These are phyloP conservation scores for Jacana jacana DNA, from an alignment of 2,113 vertebrate species.

Conservation along the genomic window DNA sequence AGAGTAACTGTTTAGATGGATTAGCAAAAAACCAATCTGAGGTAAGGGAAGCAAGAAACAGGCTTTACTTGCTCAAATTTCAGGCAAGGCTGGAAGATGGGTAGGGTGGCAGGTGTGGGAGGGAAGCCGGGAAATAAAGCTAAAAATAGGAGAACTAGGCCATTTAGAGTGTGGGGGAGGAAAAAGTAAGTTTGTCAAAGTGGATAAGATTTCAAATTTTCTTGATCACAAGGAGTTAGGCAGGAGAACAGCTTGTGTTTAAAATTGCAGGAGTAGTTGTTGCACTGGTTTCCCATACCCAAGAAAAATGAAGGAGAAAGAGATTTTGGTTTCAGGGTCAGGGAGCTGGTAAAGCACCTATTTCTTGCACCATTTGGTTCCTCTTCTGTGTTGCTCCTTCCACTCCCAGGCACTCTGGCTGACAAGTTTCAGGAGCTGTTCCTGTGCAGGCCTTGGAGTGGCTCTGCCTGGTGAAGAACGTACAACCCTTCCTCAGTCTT, in stretches of 20 bases:
- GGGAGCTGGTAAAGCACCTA: not conserved
- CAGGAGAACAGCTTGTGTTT: not conserved
- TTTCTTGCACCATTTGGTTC: not conserved
- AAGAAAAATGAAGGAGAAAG: not conserved
- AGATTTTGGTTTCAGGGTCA: not conserved
- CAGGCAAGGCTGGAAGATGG: not conserved
- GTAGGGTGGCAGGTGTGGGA: not conserved
- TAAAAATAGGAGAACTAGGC: not conserved
- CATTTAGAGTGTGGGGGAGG: not conserved
- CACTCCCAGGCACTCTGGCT: fast-evolving
- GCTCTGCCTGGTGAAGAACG: fast-evolving
- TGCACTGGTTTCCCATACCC: not conserved
- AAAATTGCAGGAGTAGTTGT: not conserved
- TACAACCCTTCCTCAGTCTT: not conserved
- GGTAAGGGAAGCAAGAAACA: not conserved
- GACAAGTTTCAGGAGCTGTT: not conserved
- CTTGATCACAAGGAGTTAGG: not conserved
- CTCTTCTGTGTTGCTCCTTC: not conserved
- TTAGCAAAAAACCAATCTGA: not conserved
- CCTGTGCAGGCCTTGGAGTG: not conserved
- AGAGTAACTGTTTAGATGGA: not conserved
- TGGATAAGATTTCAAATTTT: not conserved
- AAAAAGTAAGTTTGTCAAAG: not conserved
- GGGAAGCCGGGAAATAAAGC: not conserved
- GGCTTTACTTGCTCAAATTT: not conserved